Conservation (phyloP, 53 echinoderm and acorn worm genomes). For the Henricia sp. region DNA sequence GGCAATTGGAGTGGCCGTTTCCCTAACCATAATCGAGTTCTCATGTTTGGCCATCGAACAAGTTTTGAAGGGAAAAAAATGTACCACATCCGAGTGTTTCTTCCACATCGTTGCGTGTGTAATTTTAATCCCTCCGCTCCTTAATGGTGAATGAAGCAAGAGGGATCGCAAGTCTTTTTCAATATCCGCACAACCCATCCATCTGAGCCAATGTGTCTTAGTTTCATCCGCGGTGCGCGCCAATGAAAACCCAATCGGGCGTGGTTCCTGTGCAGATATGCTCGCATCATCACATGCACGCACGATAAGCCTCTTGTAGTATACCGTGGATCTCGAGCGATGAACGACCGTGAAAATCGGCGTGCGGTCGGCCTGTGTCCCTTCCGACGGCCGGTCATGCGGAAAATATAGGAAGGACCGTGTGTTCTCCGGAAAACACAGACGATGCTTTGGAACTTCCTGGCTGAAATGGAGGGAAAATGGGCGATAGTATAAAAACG, state of each 20-base stretch:
- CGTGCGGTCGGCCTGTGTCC: slow-evolving; percentile 7
- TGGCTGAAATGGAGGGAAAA: slow-evolving; percentile 41
- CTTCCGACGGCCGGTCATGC: slow-evolving; percentile 10
- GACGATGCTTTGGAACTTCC: slow-evolving; percentile 12
- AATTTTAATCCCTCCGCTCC: not conserved
- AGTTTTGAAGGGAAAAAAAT: too few species aligned
- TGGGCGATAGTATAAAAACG: slow-evolving; percentile 22
- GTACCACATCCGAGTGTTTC: too few species aligned
- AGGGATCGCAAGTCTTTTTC: slow-evolving; percentile 19
- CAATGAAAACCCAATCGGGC: slow-evolving; percentile 31
- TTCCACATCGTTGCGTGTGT: too few species aligned
- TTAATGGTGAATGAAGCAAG: slow-evolving; percentile 1
- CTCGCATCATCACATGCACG: slow-evolving; percentile 15
- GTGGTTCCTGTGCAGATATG: slow-evolving; percentile 55
- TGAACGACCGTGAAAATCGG: slow-evolving; percentile 12
- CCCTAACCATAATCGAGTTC: too few species aligned
- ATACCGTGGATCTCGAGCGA: slow-evolving; percentile 23
- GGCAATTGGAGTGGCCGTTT: too few species aligned
- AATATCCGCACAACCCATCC: slow-evolving; percentile 19
- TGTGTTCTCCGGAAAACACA: not conserved
- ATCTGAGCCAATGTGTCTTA: not conserved
- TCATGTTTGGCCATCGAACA: too few species aligned
- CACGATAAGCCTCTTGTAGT: not conserved
- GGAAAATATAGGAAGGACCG: not conserved
- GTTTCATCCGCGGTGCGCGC: not conserved